Evolutionary conservation across 2,797 vertebrate genomes (phyloP).

Genomic region (Cynodonichthys magdalenae): DNA sequence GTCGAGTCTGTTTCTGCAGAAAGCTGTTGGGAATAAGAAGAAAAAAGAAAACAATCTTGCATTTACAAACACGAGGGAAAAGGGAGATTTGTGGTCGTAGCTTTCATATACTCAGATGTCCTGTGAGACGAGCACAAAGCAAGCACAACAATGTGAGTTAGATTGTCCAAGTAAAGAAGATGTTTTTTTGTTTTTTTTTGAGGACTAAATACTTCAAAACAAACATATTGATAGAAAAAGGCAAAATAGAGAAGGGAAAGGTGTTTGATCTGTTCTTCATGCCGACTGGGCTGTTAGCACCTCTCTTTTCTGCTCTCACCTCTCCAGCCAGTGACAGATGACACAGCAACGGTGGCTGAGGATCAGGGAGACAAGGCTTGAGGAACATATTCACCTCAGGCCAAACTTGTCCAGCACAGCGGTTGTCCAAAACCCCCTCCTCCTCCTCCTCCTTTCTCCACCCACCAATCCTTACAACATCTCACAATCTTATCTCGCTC

Average conservation of each 20-base stretch:
- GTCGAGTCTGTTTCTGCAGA: constrained; percentile 71
- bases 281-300: constrained; percentile 38
- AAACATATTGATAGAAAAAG: constrained; percentile 20
- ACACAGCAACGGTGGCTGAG: constrained; percentile 64
- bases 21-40: constrained; percentile 39
- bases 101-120: constrained; percentile 49
- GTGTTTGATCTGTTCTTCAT: constrained; percentile 30
- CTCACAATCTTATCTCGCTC: constrained; percentile 34
- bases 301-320: constrained; percentile 65
- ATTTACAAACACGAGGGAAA: constrained; percentile 72
- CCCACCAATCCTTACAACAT: constrained; percentile 24
- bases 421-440: constrained; percentile 2
- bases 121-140: constrained; percentile 31
- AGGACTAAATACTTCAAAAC: constrained; percentile 46
- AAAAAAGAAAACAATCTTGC: constrained; percentile 65
- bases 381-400: constrained; percentile 69
- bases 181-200: constrained; percentile 12
- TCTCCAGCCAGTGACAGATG: constrained; percentile 76
- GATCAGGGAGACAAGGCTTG: constrained; percentile 59
- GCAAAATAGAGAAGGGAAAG: constrained; percentile 3
- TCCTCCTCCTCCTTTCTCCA: constrained; percentile 12
- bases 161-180: constrained; percentile 22
- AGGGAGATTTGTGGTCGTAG: constrained; percentile 51
- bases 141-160: constrained; percentile 25
- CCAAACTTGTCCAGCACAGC: constrained; percentile 63